These are phyloP conservation scores for Heliocidaris erythrogramma DNA, from an alignment of 35 echinoderm and acorn worm species.

Conservation along the genomic window DNA sequence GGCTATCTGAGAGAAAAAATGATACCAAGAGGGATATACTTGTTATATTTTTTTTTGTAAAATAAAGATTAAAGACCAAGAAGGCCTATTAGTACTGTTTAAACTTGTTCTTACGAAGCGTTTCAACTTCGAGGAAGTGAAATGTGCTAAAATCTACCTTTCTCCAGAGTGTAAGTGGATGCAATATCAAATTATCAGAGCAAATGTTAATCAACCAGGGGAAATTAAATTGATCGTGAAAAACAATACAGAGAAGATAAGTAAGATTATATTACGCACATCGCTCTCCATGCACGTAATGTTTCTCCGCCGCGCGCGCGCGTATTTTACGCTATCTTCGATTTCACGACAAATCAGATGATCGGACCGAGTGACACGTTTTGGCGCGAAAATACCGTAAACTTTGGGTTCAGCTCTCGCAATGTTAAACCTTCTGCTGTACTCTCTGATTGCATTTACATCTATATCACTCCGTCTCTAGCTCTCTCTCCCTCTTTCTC, in stretches of 20 bases:
- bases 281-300: neutral
- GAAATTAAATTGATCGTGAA: slow-evolving; percentile 13
- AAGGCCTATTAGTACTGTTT: neutral
- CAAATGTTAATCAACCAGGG: slow-evolving; percentile 2
- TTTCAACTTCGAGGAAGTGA: no score
- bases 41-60: neutral
- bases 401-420: slow-evolving; percentile 45
- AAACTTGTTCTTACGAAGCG: neutral
- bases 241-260: neutral
- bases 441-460: slow-evolving; percentile 47
- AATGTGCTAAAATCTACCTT: neutral
- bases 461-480: neutral
- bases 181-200: slow-evolving; percentile 4
- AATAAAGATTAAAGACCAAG: neutral
- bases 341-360: slow-evolving; percentile 21
- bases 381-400: slow-evolving; percentile 40
- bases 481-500: neutral
- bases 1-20: neutral
- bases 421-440: slow-evolving; percentile 38
- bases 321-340: slow-evolving; percentile 20
- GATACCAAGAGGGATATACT: neutral
- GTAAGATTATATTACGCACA: neutral
- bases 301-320: neutral
- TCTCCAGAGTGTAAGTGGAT: neutral
- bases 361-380: slow-evolving; percentile 25